Evolutionary conservation across 1,140 invertebrate species (phyloP), one percentile per base, ranked within the genome.

Genomic region (Zaprionus vittiger): DNA sequence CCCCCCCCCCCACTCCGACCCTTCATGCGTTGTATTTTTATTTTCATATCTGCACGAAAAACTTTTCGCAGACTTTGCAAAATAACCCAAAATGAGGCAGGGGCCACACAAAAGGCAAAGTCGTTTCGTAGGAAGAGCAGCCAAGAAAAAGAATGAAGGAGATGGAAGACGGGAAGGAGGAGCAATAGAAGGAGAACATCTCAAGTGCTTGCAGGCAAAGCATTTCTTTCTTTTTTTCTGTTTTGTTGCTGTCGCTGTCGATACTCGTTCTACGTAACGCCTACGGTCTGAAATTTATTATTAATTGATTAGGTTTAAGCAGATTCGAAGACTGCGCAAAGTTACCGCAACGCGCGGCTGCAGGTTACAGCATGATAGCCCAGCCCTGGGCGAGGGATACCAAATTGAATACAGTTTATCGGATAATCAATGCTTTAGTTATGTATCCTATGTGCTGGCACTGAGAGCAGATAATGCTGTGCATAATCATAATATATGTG

Each of bases 251-350:
- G 47, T 52, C 22, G 49, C 56, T 59, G 26, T 56, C 47, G 60
- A 81, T 79, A 69, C 52, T 62, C 67, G 37, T 54, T 75, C 56
- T 73, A 72, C 70, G 79, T 65, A 63, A 67, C 73, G 83, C 83
- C 84, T 75, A 73, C 66, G 71, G 81, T 55, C 55, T 57, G 56
- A 81, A 85, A 89, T 81, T 80, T 90, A 85, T 90, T 90, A 89
- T 90, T 89, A 90, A 89, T 90, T 89, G 81, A 90, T 89, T 85
- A 73, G 84, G 65, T 79, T 90, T 90, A 90, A 79, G 85, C 81
- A 77, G 72, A 81, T 90, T 84, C 73, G 14, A 24, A 79, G 78
- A 87, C 81, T 65, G 67, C 17, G 38, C 67, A 22, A 72, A 62
- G 62, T 69, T 73, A 62, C 64, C 55, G n/a, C 56, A 62, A 12